Conservation (phyloP, 2,797 vertebrate genomes). For the Cuniculus paca region DNA sequence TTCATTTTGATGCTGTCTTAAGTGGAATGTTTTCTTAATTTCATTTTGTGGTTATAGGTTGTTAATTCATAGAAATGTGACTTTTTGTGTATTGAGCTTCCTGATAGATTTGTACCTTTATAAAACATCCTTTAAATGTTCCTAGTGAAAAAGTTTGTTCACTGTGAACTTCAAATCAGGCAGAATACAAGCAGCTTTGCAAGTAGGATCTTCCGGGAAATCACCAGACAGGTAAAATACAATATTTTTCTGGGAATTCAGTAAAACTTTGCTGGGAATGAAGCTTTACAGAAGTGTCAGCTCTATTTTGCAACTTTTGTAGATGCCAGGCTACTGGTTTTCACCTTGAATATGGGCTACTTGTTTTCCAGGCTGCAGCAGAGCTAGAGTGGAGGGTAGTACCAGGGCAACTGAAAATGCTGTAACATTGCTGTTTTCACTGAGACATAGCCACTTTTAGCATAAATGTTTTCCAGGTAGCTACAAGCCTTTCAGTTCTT, state of each 20-base stretch:
- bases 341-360: background rate
- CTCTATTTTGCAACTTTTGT: background rate
- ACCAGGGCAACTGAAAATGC: background rate
- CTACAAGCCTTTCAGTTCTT: background rate
- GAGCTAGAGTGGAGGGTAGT: background rate
- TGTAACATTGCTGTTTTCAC: background rate
- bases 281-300: background rate
- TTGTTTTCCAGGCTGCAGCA: background rate
- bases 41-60: background rate
- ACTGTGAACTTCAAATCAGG: background rate
- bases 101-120: background rate
- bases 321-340: background rate
- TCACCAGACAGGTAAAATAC: background rate
- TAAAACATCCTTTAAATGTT: background rate
- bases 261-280: background rate
- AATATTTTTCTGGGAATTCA: background rate
- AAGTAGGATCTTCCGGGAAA: background rate
- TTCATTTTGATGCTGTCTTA: background rate
- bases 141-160: background rate
- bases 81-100: background rate
- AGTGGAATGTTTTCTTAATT: background rate
- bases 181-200: background rate
- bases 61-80: background rate
- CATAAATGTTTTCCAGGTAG: background rate
- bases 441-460: background rate